Evolutionary conservation across 2,888 invertebrate genomes (phyloP).

Genomic region (Pristionchus arcanus): DNA sequence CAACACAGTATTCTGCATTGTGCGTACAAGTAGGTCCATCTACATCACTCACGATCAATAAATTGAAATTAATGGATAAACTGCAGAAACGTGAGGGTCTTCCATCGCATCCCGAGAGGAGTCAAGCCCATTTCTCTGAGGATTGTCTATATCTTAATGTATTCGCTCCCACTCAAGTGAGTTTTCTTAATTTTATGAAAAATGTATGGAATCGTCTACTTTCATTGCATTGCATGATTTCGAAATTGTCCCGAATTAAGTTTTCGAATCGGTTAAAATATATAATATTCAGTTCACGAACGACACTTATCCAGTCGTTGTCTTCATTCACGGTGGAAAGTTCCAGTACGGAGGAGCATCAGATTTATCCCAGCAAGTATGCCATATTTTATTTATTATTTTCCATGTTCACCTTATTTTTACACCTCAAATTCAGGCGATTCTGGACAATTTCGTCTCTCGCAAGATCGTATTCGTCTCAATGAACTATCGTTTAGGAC

Average conservation of each 20-base stretch:
- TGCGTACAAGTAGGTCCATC: constrained; percentile 54
- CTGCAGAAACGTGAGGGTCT: constrained; percentile 71
- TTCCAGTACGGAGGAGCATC: constrained; percentile 86
- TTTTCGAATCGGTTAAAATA: not conserved
- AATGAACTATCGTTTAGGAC: constrained; percentile 93
- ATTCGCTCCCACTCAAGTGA: constrained; percentile 87
- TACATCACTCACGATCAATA: not conserved
- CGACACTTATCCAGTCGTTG: constrained; percentile 89
- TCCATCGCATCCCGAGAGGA: constrained; percentile 67
- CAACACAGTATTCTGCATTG: constrained; percentile 75
- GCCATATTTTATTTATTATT: not conserved
- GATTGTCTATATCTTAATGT: constrained; percentile 95
- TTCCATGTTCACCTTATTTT: not conserved
- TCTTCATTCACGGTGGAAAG: constrained; percentile 96
- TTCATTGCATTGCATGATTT: no score
- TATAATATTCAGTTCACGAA: constrained; percentile 72
- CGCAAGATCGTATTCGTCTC: constrained; percentile 94
- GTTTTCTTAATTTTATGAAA: not conserved
- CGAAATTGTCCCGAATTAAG: no score
- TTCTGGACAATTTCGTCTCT: constrained; percentile 79
- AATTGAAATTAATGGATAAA: constrained; percentile 40
- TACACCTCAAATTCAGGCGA: constrained; percentile 62
- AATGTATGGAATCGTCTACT: no score
- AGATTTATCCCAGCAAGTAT: constrained; percentile 67
- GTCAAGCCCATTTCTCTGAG: constrained; percentile 82